Percentiles rank a stretch among this genome's conserved stretches.
Evolutionary conservation across 2,888 invertebrate genomes (phyloP).

Genomic region (Ditula angustiorana): DNA sequence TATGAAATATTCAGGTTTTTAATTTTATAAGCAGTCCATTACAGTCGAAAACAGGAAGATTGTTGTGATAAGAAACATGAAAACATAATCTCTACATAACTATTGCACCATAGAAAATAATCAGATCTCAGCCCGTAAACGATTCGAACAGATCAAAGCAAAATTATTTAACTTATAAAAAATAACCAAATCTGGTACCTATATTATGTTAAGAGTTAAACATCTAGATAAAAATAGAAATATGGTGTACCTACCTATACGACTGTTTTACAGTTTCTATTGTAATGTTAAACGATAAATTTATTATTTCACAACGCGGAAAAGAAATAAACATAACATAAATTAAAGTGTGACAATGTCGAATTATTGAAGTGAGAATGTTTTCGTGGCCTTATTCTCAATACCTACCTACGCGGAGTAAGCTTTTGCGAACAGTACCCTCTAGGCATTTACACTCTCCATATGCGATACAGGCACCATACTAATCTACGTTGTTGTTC

Average conservation of each 20-base stretch:
- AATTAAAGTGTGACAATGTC: slow-evolving; percentile 50
- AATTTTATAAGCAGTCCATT: slow-evolving; percentile 41
- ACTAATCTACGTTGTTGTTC: slow-evolving; percentile 78
- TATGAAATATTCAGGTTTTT: not conserved
- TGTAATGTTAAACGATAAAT: slow-evolving; percentile 64
- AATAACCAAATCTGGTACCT: slow-evolving; percentile 74
- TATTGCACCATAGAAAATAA: slow-evolving; percentile 65
- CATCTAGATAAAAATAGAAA: slow-evolving; percentile 70
- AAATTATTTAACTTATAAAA: slow-evolving; percentile 79
- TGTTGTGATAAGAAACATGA: slow-evolving; percentile 43
- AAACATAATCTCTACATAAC: slow-evolving; percentile 41
- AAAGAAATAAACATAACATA: slow-evolving; percentile 52
- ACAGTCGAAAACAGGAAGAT: slow-evolving; percentile 5
- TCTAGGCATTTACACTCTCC: slow-evolving; percentile 42
- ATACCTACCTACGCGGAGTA: slow-evolving; percentile 35
- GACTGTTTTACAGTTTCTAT: slow-evolving; percentile 76
- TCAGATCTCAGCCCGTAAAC: slow-evolving; percentile 77
- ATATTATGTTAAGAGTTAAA: slow-evolving; percentile 70
- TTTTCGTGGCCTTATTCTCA: slow-evolving; percentile 21
- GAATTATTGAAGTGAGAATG: slow-evolving; percentile 41
- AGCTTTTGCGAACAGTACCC: slow-evolving; percentile 26
- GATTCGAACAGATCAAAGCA: slow-evolving; percentile 83
- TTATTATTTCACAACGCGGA: slow-evolving; percentile 71
- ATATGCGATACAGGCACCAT: slow-evolving; percentile 65
- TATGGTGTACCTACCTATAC: slow-evolving; percentile 76